Percentiles rank a stretch among this genome's conserved stretches.
phyloP scores from a whole-genome alignment of 2,113 vertebrate species.

The Nycticorax nycticorax region DNA sequence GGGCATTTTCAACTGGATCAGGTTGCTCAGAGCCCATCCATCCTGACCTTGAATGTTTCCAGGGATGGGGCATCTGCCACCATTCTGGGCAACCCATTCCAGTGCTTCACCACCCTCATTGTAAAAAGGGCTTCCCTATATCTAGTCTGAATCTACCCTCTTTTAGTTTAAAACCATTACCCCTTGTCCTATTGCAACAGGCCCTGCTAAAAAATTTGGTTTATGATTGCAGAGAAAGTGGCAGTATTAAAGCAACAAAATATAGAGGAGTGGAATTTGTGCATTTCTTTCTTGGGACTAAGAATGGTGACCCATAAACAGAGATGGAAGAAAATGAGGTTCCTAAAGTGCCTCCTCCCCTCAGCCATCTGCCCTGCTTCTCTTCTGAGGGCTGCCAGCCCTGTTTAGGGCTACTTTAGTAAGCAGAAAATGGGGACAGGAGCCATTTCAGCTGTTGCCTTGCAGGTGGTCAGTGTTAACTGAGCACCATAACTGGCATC shows the following conservation, averaged over 20 bases:
- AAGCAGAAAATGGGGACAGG: background rate
- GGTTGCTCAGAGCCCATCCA: background rate
- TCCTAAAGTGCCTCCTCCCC: background rate
- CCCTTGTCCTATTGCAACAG: background rate
- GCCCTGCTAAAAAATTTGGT: background rate
- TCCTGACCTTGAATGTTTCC: background rate
- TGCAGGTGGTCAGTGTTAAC: background rate
- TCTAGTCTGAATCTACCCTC: background rate
- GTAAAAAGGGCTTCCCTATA: background rate
- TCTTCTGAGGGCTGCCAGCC: background rate
- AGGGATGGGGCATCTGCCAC: background rate
- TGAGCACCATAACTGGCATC: background rate
- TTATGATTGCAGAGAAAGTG: background rate
- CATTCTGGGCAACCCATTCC: background rate
- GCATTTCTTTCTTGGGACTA: background rate
- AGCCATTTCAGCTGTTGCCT: background rate
- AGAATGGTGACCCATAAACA: background rate
- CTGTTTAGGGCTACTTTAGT: background rate
- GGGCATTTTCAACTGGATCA: background rate
- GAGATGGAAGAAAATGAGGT: background rate
- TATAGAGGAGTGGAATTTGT: background rate
- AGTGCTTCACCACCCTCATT: background rate
- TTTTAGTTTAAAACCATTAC: background rate
- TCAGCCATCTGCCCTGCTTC: background rate
- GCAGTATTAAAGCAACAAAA: background rate